A percentile compares a stretch with the other conserved stretches of the same genome.
Evolutionary conservation across 1,140 invertebrate species (phyloP).

Genomic region (Rhagoletis zephyria): DNA sequence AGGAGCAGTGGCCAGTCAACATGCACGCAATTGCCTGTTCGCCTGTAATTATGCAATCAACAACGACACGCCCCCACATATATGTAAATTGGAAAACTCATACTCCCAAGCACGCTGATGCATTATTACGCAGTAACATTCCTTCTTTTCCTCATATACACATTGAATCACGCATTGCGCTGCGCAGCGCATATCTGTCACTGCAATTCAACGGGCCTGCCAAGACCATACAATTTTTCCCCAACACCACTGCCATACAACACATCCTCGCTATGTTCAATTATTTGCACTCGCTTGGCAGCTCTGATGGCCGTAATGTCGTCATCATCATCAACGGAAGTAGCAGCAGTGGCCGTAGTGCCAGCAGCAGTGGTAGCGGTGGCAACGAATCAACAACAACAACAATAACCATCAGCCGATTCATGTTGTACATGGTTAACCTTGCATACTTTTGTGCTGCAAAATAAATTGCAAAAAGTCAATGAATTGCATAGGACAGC

Average conservation of each 20-base stretch:
- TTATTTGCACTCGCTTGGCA: conserved; percentile 31
- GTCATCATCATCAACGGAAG: neutral
- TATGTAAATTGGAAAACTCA: neutral
- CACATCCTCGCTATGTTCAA: neutral
- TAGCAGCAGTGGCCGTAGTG: neutral
- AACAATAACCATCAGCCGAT: neutral
- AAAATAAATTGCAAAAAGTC: conserved; percentile 44
- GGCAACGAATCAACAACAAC: conserved; percentile 3
- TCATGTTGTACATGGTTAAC: conserved; percentile 44
- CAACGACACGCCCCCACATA: neutral
- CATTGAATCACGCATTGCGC: neutral
- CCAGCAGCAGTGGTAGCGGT: neutral
- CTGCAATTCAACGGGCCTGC: neutral
- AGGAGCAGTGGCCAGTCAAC: neutral
- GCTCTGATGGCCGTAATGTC: neutral
- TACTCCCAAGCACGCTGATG: neutral
- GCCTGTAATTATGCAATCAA: conserved; percentile 49
- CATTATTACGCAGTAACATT: no score
- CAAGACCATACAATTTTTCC: neutral
- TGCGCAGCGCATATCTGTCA: neutral
- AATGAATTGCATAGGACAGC: conserved; percentile 27
- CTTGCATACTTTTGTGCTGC: conserved; percentile 46
- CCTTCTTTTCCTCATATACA: neutral
- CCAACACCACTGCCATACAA: neutral
- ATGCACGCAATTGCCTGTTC: neutral